Evolutionary conservation across 1,140 invertebrate genomes (phyloP), one percentile per base, ranked within the genome.

Genomic region (Conus betulinus): DNA sequence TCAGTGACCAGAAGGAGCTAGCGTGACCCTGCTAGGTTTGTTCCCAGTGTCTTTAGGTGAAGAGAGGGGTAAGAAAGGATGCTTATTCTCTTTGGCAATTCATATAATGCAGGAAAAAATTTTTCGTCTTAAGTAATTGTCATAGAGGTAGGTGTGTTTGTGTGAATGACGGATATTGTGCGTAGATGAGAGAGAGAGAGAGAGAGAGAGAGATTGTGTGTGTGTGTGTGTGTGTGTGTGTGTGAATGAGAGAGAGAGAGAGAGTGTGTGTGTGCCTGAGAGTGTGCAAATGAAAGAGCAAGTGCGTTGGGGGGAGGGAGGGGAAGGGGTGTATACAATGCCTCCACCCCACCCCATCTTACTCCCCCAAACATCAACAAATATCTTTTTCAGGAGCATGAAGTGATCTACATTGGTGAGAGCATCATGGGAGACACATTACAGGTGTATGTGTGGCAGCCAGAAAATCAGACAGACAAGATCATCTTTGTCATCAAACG

Each of bases 221-320:
- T 20, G 17, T 6, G 67, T 20, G 67, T 20, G n/a, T 20, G n/a
- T 20, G 67, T 71, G 67, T 17, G 67, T 71, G 67, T 7, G 67
- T 74, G 17, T n/a, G 20, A 7, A 39, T 23, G 76, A 39, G 76
- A 39, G 76, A 39, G n/a, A 6, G 2, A 39, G 76, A 51, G 76
- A 51, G 76, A 51, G 76, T 78, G 76, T 78, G 76, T 78, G 76
- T 78, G 76, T 78, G n/a, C 39, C 6, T 78, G 76, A 39, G 76
- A 13, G 76, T 78, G 76, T 39, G 25, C 25, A 25, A 13, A 27
- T 78, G 25, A 39, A 25, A 39, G 76, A 39, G 76, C n/a, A n/a
- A 39, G 76, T 78, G 76, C 3, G 76, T 78, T 7, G 8, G 7
- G 8, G 76, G 8, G 76, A 51, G 76, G 39, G 39, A n/a, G 39